A percentile compares a stretch with the other conserved stretches of the same genome.
Conservation (phyloP, 1,140 invertebrate species). For the Brachionus angularis region DNA sequence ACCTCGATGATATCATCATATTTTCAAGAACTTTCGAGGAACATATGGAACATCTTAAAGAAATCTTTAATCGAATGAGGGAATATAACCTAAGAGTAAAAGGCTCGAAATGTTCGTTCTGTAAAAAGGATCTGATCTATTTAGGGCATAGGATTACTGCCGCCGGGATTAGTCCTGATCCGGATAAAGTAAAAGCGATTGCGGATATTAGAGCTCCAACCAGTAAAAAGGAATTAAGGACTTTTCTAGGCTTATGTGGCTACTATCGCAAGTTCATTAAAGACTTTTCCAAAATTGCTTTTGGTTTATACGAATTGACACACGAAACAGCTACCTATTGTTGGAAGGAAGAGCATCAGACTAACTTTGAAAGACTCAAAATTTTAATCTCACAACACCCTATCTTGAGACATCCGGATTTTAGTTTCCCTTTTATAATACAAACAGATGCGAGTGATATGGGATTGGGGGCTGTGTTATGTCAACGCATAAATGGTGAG, state of each 20-base stretch:
- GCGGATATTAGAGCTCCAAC: background rate
- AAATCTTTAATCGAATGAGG: conserved; percentile 51
- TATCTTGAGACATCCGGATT: background rate
- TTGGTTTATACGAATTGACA: conserved; percentile 46
- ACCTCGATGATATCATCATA: conserved; percentile 60
- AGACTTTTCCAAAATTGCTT: conserved; percentile 43
- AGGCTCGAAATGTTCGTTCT: conserved; percentile 57
- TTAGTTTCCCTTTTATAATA: conserved; percentile 35
- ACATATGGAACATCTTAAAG: conserved; percentile 52
- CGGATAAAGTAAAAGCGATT: background rate
- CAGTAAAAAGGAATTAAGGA: background rate
- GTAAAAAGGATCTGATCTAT: conserved; percentile 51
- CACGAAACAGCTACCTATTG: background rate
- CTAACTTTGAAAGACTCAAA: background rate
- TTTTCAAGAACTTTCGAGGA: conserved; percentile 51
- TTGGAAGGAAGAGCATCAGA: background rate
- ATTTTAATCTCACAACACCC: background rate
- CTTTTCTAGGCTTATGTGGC: conserved; percentile 10
- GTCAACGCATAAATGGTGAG: background rate
- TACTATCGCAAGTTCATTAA: conserved; percentile 48
- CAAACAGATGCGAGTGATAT: conserved; percentile 42
- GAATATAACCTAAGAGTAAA: conserved; percentile 58
- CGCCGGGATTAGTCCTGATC: conserved; percentile 41
- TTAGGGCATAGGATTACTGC: conserved; percentile 50
- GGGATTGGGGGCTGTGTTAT: conserved; percentile 45